Evolutionary conservation across 2,113 vertebrate species (phyloP).

Genomic region (Heterocephalus glaber): DNA sequence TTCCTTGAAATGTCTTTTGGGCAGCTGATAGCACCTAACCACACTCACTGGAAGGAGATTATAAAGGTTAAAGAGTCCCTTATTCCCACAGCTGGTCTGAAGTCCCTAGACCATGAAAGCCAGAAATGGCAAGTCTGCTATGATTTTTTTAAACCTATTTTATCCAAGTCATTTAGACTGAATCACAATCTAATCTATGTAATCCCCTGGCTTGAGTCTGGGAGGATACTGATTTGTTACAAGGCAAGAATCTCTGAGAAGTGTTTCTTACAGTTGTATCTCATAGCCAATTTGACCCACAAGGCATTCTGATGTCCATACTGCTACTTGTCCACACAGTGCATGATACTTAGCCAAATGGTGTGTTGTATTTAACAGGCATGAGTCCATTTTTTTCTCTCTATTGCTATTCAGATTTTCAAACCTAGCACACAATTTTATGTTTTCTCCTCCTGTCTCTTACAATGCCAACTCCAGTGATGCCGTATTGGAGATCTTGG

Average conservation of each 20-base stretch:
- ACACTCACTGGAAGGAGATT: neutral
- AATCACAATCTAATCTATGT: slow-evolving; percentile 58
- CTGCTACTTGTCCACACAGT: neutral
- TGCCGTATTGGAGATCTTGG: neutral
- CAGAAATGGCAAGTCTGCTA: slow-evolving; percentile 68
- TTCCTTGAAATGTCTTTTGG: slow-evolving; percentile 49
- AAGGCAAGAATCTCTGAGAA: slow-evolving; percentile 9
- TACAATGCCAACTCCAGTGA: neutral
- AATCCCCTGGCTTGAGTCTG: slow-evolving; percentile 54
- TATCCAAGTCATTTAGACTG: slow-evolving; percentile 61
- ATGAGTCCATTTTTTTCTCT: neutral
- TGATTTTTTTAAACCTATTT: slow-evolving; percentile 51
- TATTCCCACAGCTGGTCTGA: slow-evolving; percentile 45
- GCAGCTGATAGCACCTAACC: neutral
- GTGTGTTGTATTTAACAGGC: neutral
- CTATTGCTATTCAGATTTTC: neutral
- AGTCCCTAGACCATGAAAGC: slow-evolving; percentile 57
- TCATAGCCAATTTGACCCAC: neutral
- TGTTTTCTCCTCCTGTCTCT: neutral
- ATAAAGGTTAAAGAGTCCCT: slow-evolving; percentile 56
- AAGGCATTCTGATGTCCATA: neutral
- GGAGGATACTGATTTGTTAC: slow-evolving; percentile 36
- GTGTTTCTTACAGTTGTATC: neutral
- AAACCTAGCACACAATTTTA: neutral
- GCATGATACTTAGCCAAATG: neutral